phyloP scores from a whole-genome alignment of 64 coral and sea anemone genomes.

The Montipora efflorescens region DNA sequence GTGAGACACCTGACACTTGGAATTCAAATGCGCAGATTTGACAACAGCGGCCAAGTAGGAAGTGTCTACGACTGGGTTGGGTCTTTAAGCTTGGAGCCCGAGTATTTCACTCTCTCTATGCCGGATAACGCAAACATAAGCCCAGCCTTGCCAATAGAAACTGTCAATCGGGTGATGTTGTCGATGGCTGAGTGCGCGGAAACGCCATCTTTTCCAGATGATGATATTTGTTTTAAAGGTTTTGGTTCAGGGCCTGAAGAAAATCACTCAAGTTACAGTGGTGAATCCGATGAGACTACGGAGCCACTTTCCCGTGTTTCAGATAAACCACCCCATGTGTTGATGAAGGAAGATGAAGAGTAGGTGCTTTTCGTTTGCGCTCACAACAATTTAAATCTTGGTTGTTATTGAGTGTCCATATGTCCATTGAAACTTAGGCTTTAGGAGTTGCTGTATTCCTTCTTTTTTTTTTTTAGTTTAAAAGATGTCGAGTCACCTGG shows the following conservation, averaged over 20 bases:
- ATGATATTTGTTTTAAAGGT: conserved; percentile 51
- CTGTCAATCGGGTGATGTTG: conserved; percentile 19
- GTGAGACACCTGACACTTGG: too few relatives aligned
- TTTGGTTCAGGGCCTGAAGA: conserved; percentile 21
- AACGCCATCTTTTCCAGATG: conserved; percentile 45
- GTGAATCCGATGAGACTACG: neutral
- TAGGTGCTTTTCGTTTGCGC: neutral
- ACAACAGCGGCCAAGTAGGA: too few relatives aligned
- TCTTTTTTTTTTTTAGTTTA: neutral
- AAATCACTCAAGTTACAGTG: too few relatives aligned
- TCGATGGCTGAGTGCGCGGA: conserved; percentile 46
- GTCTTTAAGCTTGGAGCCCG: neutral
- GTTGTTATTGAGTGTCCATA: too few relatives aligned
- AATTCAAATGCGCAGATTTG: too few relatives aligned
- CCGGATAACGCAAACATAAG: neutral
- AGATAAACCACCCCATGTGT: conserved; percentile 22
- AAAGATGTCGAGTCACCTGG: too few relatives aligned
- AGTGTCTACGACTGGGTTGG: too few relatives aligned
- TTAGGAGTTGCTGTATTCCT: too few relatives aligned
- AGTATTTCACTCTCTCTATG: neutral
- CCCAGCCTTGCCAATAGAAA: conserved; percentile 38
- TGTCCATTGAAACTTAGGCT: too few relatives aligned
- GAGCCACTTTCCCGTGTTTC: conserved; percentile 12
- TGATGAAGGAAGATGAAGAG: neutral
- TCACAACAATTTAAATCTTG: too few relatives aligned